Conservation (phyloP, 2,797 vertebrate species). For the Dendrocincla fuliginosa region DNA sequence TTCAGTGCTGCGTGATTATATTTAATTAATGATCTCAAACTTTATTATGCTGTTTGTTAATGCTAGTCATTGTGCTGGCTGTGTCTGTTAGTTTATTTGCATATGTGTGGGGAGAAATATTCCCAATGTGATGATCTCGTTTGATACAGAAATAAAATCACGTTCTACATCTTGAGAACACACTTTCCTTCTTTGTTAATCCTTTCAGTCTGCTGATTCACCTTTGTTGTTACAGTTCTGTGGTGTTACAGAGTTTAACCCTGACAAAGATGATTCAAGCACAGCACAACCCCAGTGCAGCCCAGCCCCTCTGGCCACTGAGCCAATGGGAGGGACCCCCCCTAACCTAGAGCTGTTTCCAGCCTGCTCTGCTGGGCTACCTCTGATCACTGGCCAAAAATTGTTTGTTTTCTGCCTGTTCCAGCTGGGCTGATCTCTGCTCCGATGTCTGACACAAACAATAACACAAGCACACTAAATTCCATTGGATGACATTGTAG, state of each 20-base stretch:
- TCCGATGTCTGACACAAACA: not conserved
- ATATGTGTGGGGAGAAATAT: not conserved
- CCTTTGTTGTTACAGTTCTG: not conserved
- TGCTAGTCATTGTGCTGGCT: constrained; percentile 1
- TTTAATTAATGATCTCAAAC: constrained; percentile 55
- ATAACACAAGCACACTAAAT: not conserved
- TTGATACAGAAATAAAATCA: constrained; percentile 45
- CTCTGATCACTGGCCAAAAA: not conserved
- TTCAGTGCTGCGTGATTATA: constrained; percentile 10
- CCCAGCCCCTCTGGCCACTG: not conserved
- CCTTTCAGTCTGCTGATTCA: not conserved
- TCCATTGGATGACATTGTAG: not conserved
- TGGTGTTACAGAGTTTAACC: not conserved
- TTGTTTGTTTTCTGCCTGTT: not conserved
- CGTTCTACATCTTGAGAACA: not conserved
- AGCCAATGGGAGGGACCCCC: not conserved
- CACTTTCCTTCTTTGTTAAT: not conserved
- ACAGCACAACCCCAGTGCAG: not conserved
- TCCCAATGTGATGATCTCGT: constrained; percentile 25
- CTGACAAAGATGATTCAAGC: not conserved
- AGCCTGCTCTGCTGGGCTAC: not conserved
- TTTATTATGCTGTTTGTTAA: constrained; percentile 26
- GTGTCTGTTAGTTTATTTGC: constrained; percentile 39
- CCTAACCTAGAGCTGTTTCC: rapidly evolving
- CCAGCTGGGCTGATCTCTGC: not conserved